A percentile compares a stretch with the other conserved stretches of the same genome.
phyloP scores from a whole-genome alignment of 2,797 vertebrate genomes.

The Staurois parvus region DNA sequence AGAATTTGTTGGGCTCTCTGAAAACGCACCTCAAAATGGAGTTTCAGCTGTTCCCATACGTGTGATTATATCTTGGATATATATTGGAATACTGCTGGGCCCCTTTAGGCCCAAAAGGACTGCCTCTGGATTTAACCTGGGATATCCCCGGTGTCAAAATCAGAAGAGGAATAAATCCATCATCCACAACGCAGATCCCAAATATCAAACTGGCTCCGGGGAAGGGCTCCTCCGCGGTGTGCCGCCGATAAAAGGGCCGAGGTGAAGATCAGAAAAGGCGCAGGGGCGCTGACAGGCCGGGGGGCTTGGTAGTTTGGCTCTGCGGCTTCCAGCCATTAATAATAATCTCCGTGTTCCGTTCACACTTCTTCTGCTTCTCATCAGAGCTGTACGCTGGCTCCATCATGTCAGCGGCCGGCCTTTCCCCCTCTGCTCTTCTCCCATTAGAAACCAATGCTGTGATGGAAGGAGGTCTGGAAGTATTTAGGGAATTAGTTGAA shows the following conservation, averaged over 20 bases:
- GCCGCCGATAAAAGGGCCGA: neutral
- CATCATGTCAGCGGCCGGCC: neutral
- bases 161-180: constrained; percentile 13
- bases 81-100: neutral
- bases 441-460: constrained; percentile 31
- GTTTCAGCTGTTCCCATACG: too few species aligned
- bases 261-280: neutral
- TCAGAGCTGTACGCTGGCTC: constrained; percentile 6
- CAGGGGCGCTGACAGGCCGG: constrained; percentile 1
- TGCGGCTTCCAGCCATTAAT: constrained; percentile 4
- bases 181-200: neutral
- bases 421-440: neutral
- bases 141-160: constrained; percentile 15
- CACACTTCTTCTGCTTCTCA: constrained; percentile 19
- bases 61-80: too few species aligned
- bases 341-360: constrained; percentile 1
- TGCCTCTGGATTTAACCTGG: neutral
- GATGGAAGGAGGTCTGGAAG: constrained; percentile 54
- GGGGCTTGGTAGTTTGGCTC: neutral
- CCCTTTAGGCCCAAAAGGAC: neutral
- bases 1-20: too few species aligned
- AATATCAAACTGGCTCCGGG: neutral
- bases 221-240: neutral
- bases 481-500: constrained; percentile 59
- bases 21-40: too few species aligned